phyloP scores from a whole-genome alignment of 1,140 invertebrate species.

The Teleopsis dalmanni region DNA sequence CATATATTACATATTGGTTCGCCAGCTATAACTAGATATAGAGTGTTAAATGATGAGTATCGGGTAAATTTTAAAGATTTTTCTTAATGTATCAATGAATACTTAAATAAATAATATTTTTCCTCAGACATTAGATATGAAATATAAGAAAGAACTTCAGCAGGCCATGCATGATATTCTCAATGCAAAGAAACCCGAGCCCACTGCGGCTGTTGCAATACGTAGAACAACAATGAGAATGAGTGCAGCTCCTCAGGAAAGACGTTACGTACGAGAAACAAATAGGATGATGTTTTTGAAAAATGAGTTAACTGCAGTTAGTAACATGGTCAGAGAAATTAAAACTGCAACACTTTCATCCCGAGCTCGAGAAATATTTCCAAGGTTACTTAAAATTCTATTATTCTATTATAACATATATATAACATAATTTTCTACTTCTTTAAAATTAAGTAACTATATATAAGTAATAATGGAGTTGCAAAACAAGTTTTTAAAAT shows the following conservation, averaged over 20 bases:
- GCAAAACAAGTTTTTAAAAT: no score
- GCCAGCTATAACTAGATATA: conserved; percentile 34
- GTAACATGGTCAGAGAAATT: conserved; percentile 30
- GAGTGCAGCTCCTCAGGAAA: no score
- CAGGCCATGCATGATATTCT: not conserved
- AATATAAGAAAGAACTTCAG: no score
- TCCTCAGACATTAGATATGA: conserved; percentile 9
- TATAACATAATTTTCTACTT: not conserved
- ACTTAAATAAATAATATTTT: not conserved
- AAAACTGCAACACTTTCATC: conserved; percentile 35
- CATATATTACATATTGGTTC: conserved; percentile 35
- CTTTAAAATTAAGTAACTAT: no score
- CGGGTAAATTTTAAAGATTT: conserved; percentile 9
- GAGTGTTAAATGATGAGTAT: conserved; percentile 29
- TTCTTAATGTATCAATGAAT: no score
- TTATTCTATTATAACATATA: not conserved
- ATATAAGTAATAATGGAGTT: no score
- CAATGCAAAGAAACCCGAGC: no score
- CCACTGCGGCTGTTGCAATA: no score
- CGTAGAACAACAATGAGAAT: no score
- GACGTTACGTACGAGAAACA: conserved; percentile 36
- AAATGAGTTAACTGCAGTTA: conserved; percentile 27
- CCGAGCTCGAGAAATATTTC: conserved; percentile 35
- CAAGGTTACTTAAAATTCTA: conserved; percentile 17
- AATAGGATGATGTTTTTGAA: conserved; percentile 33